Conservation (phyloP, 2,113 vertebrate genomes). For the Ramphastos sulfuratus region DNA sequence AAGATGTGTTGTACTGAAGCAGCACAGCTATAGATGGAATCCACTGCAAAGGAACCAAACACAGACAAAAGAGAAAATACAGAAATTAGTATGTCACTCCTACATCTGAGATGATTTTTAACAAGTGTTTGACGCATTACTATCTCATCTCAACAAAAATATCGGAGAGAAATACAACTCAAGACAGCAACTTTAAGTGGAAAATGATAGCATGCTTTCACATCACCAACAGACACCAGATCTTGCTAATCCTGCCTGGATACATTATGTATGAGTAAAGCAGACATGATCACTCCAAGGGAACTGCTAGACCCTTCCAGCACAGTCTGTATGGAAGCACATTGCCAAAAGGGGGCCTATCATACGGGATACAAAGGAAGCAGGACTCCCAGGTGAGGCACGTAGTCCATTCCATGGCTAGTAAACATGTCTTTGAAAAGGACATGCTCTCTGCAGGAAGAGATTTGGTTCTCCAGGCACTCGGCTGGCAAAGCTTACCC, state of each 20-base stretch:
- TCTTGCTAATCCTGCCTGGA: neutral
- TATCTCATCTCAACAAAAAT: neutral
- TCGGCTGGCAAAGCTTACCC: neutral
- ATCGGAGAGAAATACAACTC: neutral
- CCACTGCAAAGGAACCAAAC: neutral
- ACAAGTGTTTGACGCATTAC: neutral
- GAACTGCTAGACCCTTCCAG: neutral
- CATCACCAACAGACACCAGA: rapidly evolving
- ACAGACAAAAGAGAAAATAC: neutral
- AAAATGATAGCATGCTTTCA: neutral
- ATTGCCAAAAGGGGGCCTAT: neutral
- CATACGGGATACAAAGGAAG: neutral
- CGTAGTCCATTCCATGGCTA: neutral
- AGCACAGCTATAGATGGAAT: neutral
- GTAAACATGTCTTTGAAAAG: neutral
- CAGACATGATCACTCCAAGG: neutral
- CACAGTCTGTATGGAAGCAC: neutral
- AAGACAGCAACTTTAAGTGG: neutral
- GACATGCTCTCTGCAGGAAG: neutral
- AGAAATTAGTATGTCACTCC: neutral
- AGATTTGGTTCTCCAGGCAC: neutral
- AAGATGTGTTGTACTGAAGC: neutral
- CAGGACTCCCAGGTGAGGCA: neutral
- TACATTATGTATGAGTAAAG: neutral
- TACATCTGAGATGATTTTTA: neutral